Conservation (phyloP, 2,113 vertebrate species). For the Alaudala cheleensis region DNA sequence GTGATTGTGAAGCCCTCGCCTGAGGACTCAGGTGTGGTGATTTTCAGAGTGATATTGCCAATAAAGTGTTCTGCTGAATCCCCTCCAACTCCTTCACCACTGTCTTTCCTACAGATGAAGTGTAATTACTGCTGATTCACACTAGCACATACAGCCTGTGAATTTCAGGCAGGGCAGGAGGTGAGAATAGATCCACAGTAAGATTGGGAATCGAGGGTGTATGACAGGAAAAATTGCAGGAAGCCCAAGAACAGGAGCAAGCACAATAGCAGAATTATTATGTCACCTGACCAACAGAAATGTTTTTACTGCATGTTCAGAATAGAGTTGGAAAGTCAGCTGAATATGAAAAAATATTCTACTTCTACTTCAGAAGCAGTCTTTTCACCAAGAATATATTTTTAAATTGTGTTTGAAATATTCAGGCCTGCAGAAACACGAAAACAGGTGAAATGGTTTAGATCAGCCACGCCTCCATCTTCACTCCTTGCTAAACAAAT, state of each 20-base stretch:
- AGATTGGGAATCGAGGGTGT: not conserved
- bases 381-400: not conserved
- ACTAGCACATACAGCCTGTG: not conserved
- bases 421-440: not conserved
- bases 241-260: not conserved
- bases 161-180: not conserved
- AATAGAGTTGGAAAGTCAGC: not conserved
- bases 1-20: not conserved
- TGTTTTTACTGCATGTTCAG: not conserved
- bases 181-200: not conserved
- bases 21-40: not conserved
- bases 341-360: not conserved
- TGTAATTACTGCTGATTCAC: constrained; percentile 16
- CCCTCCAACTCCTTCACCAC: not conserved
- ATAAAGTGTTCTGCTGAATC: constrained; percentile 26
- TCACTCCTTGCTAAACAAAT: not conserved
- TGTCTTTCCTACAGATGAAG: not conserved
- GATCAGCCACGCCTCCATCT: not conserved
- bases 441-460: not conserved
- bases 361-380: not conserved
- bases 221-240: not conserved
- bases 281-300: not conserved
- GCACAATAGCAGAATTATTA: not conserved
- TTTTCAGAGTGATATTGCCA: not conserved
- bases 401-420: not conserved